Evolutionary conservation across 2,888 invertebrate species (phyloP).

Genomic region (Argyresthia albistria): DNA sequence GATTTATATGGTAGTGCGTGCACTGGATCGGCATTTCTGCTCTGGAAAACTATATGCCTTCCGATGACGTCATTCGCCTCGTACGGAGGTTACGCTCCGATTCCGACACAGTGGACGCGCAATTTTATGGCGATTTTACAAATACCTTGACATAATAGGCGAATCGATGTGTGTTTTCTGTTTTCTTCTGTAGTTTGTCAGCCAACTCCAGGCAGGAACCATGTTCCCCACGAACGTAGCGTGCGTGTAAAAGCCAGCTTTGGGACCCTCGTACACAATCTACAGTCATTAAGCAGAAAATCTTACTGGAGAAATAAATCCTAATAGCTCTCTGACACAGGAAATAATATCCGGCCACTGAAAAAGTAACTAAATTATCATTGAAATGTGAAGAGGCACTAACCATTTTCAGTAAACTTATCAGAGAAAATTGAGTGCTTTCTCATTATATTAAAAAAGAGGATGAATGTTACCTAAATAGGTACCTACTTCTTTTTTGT

Average conservation of each 20-base stretch:
- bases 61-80: too few species aligned
- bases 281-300: constrained; percentile 11
- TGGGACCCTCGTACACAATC: constrained; percentile 36
- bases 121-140: too few species aligned
- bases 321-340: background rate
- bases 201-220: constrained; percentile 41
- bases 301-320: background rate
- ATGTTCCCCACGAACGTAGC: constrained; percentile 59
- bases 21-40: too few species aligned
- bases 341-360: too few species aligned
- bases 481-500: background rate
- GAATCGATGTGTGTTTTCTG: constrained; percentile 47
- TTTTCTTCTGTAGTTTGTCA: constrained; percentile 40
- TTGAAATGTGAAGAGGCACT: too few species aligned
- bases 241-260: constrained; percentile 57
- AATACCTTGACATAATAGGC: constrained; percentile 53
- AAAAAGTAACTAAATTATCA: too few species aligned
- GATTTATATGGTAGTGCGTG: too few species aligned
- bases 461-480: background rate
- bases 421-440: constrained; percentile 5
- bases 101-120: too few species aligned
- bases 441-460: background rate
- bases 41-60: too few species aligned
- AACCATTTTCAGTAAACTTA: constrained; percentile 1
- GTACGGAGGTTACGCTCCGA: too few species aligned